These are phyloP conservation scores for Ferrisia virgata DNA, from an alignment of 2,888 invertebrate genomes.

Conservation along the genomic window DNA sequence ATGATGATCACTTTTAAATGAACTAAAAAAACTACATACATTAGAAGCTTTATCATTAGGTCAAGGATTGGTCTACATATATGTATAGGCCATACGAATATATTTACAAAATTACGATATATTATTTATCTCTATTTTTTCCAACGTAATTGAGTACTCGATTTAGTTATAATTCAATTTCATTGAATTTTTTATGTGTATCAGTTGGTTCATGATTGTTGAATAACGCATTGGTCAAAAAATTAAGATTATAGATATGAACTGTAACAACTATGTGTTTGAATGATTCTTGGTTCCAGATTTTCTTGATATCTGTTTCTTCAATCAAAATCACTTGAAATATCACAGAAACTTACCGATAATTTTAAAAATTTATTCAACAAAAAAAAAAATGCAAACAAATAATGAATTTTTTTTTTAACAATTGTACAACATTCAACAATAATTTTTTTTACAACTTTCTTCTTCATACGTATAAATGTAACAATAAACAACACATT, in stretches of 20 bases:
- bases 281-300: no score
- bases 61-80: constrained; percentile 32
- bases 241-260: no score
- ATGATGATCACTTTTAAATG: constrained; percentile 1
- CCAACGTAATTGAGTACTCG: not conserved
- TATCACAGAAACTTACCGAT: no score
- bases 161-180: no score
- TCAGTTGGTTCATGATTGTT: no score
- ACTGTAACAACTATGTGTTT: no score
- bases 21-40: not conserved
- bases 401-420: not conserved
- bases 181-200: no score
- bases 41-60: not conserved
- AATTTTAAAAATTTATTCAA: not conserved
- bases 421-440: constrained; percentile 33
- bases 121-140: not conserved
- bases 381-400: not conserved
- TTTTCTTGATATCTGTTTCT: no score
- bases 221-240: no score
- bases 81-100: not conserved
- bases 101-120: not conserved
- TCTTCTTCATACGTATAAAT: constrained; percentile 1
- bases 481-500: constrained; percentile 29
- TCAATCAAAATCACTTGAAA: no score
- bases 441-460: constrained; percentile 29